These are phyloP conservation scores for Rutilus rutilus DNA, from an alignment of 2,113 vertebrate genomes.

Conservation along the genomic window DNA sequence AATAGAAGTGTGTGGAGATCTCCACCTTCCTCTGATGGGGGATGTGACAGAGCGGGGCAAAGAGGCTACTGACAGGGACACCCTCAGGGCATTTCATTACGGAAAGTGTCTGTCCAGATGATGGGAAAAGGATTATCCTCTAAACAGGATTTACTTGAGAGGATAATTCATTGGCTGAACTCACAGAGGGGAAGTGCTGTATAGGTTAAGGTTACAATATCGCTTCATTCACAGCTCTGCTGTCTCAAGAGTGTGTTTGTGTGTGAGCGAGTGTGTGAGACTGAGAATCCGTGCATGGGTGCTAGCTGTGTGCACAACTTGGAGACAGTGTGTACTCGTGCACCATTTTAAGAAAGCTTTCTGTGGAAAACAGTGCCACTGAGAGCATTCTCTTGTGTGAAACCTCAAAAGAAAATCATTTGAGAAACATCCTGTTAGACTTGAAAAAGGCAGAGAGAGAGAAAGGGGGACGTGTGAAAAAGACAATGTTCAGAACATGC, in stretches of 20 bases:
- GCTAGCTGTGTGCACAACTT: slow-evolving; percentile 14
- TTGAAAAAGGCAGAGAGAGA: slow-evolving; percentile 13
- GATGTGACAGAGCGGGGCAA: slow-evolving; percentile 66
- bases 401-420: slow-evolving; percentile 30
- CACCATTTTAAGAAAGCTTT: not conserved
- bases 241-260: slow-evolving; percentile 32
- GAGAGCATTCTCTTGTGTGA: slow-evolving; percentile 9
- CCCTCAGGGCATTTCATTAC: slow-evolving; percentile 81
- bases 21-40: slow-evolving; percentile 71
- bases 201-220: slow-evolving; percentile 82
- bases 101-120: slow-evolving; percentile 81
- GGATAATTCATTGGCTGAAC: slow-evolving; percentile 81
- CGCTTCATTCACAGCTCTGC: slow-evolving; percentile 77
- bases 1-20: slow-evolving; percentile 48
- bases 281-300: slow-evolving; percentile 17
- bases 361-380: slow-evolving; percentile 11
- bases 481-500: slow-evolving; percentile 47
- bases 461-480: slow-evolving; percentile 33
- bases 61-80: slow-evolving; percentile 74
- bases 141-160: slow-evolving; percentile 83
- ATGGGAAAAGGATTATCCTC: slow-evolving; percentile 82
- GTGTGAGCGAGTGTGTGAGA: not conserved
- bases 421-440: slow-evolving; percentile 34
- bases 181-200: slow-evolving; percentile 76
- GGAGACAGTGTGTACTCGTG: slow-evolving; percentile 28